Evolutionary conservation across 2,888 invertebrate genomes (phyloP).

Genomic region (Epistrophe eligans): DNA sequence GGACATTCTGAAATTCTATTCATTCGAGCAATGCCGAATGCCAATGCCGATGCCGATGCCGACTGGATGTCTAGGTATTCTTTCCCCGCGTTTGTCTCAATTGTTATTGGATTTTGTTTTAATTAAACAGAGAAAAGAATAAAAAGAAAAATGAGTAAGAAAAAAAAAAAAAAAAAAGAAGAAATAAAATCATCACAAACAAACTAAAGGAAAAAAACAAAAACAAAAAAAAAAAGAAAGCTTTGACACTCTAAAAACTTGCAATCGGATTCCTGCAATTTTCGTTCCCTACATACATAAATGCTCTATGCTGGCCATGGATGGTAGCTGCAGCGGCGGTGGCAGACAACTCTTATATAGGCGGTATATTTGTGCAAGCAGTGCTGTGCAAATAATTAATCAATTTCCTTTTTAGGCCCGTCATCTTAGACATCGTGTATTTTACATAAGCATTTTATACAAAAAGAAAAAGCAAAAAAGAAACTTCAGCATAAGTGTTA

Average conservation of each 20-base stretch:
- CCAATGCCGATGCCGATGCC: conserved; percentile 4
- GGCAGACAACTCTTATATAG: conserved; percentile 6
- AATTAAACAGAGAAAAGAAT: conserved; percentile 67
- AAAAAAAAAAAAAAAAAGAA: conserved; percentile 5
- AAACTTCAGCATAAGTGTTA: too few relatives aligned
- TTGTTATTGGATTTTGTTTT: conserved; percentile 76
- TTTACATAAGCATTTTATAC: too few relatives aligned
- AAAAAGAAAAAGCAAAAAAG: too few relatives aligned
- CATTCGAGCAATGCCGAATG: conserved; percentile 62
- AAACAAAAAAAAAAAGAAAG: conserved; percentile 11
- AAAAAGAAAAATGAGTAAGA: conserved; percentile 18
- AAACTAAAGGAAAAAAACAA: neutral
- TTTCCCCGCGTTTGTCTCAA: conserved; percentile 46
- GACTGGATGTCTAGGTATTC: conserved; percentile 23
- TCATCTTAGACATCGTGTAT: too few relatives aligned
- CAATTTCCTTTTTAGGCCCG: too few relatives aligned
- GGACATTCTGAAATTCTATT: conserved; percentile 66
- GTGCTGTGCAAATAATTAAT: neutral
- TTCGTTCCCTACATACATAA: conserved; percentile 19
- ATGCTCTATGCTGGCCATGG: neutral
- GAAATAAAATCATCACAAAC: conserved; percentile 23
- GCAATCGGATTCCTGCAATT: conserved; percentile 63
- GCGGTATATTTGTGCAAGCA: neutral
- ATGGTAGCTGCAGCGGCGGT: neutral
- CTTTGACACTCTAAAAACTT: conserved; percentile 63